Evolutionary conservation across 2,888 invertebrate species (phyloP), one percentile per base, ranked within the genome.

Genomic region (Pharmacophagus antenor): DNA sequence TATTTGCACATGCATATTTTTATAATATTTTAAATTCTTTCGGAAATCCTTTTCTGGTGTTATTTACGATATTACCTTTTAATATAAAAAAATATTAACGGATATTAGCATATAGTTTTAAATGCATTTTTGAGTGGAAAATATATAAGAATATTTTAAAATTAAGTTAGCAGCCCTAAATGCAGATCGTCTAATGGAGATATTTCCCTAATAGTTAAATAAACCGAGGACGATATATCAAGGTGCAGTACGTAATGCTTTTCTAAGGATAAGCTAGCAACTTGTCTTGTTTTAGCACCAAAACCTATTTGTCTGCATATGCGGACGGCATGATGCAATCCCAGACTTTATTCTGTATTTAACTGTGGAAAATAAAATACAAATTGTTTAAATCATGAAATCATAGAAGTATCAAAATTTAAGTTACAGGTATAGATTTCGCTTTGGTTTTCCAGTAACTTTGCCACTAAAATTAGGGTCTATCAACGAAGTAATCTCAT

Each of bases 121-220:
- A n/a, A n/a, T n/a, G 15, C 1, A 10, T 1, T 10, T 12, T 2
- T 1, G 15, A 12, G 15, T 10, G 1, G 12, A 31, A 31, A 31
- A 31, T 12, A 10, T 12, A 31, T 10, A 3, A 31, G 12, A 17
- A 42, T 17, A 42, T 17, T 42, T 10, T 4, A 42, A 42, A 42
- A 17, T 27, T 17, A 2, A 22, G 44, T 37, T 44, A 25, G 20
- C 47, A 61, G 23, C 60, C 60, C 56, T 56, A 44, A 56, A 61
- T 61, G 60, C 56, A 61, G 56, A 56, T 61, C 20, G 55, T 46
- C 18, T 61, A 70, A 69, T 70, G 63, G 67, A 70, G 65, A 69
- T 66, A 69, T 71, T 67, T 64, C 63, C 65, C 56, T 55, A 65
- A 65, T 66, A 64, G 61, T 61, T 25, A 52, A 56, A 61, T 61